These are phyloP conservation scores for Callithrix jacchus DNA, from an alignment of 2,113 vertebrate genomes.

Conservation along the genomic window DNA sequence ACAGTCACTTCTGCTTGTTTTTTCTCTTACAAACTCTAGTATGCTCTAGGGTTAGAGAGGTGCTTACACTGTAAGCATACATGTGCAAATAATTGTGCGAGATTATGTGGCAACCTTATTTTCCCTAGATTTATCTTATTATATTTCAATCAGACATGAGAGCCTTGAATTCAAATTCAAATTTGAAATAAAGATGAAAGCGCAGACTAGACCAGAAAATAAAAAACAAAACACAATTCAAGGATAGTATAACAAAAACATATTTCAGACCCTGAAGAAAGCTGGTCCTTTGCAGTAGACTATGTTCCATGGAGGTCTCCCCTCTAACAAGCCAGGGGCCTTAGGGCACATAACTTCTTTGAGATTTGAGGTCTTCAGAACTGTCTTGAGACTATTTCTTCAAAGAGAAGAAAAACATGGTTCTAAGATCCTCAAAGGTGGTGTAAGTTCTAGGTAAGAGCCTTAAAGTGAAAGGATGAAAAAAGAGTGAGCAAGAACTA, in stretches of 20 bases:
- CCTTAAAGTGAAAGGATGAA: neutral
- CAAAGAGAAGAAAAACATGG: neutral
- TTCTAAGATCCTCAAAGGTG: neutral
- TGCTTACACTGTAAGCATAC: neutral
- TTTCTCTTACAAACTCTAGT: neutral
- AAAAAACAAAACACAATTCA: slow-evolving; percentile 15
- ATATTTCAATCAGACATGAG: neutral
- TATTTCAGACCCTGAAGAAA: neutral
- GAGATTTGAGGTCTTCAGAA: neutral
- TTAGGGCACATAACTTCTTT: neutral
- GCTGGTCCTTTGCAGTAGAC: neutral
- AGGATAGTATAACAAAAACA: slow-evolving; percentile 11
- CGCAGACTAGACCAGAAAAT: slow-evolving; percentile 29
- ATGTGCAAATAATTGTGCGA: neutral
- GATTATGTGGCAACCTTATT: neutral
- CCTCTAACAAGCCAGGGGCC: neutral
- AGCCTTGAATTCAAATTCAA: neutral
- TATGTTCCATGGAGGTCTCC: neutral
- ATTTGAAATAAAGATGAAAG: slow-evolving; percentile 56
- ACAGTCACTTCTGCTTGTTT: neutral
- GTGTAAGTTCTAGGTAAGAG: neutral
- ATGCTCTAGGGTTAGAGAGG: neutral
- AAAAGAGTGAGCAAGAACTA: neutral
- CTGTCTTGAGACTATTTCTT: neutral
- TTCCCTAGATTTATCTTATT: neutral